Conservation (phyloP, 1,140 invertebrate genomes). For the Bombus picipes region DNA sequence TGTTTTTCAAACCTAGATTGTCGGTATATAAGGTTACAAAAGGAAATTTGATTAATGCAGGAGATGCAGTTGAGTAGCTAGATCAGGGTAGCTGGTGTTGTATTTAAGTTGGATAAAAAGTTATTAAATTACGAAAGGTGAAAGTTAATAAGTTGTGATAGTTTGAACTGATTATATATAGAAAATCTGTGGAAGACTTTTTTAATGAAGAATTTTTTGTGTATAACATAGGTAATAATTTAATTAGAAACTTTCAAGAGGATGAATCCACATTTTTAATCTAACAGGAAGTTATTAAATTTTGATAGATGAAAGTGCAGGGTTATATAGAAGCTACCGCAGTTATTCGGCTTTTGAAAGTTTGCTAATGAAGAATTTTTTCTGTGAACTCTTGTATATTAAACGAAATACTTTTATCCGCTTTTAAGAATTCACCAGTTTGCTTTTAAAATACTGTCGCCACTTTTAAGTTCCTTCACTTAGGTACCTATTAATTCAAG, state of each 20-base stretch:
- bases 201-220: not conserved
- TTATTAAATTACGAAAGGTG: too few relatives aligned
- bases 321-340: not conserved
- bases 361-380: not conserved
- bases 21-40: not conserved
- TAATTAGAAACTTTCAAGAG: not conserved
- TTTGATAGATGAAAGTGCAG: not conserved
- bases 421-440: not conserved
- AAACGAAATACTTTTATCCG: not conserved
- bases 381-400: not conserved
- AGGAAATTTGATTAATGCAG: not conserved
- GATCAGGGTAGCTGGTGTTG: too few relatives aligned
- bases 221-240: not conserved
- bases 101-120: too few relatives aligned
- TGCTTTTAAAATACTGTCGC: not conserved
- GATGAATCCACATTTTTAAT: not conserved
- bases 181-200: not conserved
- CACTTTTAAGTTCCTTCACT: not conserved
- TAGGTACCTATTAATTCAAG: not conserved
- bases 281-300: not conserved
- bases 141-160: too few relatives aligned
- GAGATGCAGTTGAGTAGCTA: too few relatives aligned
- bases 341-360: not conserved
- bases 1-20: too few relatives aligned
- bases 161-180: too few relatives aligned